Base-by-base conservation (phyloP, 2,113 vertebrate genomes). In the Sminthopsis crassicaudata region DNA sequence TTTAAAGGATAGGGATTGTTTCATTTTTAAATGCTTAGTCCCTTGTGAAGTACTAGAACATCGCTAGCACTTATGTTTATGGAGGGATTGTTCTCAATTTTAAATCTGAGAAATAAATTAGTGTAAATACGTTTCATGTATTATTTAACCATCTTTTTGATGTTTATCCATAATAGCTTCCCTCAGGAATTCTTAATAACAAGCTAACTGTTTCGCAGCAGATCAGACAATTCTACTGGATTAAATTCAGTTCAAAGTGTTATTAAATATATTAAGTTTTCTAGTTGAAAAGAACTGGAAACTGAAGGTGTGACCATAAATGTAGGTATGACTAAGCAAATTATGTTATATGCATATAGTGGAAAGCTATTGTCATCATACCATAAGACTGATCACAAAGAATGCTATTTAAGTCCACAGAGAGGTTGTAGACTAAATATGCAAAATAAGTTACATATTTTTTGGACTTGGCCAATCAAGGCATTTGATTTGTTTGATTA, bases 151-250 rank as follows among this genome's bases (percentile, higher is more conserved):
- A 48, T 27, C 27, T 53, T 91, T 92, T 67, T 30, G 2, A 52
- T 46, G 53, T 2, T 27, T 76, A 54, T 24, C 23, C 25, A 50
- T 25, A 50, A 52, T 22, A 52, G 60, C 42, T 42, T 2, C 8
- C 94, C 48, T 53, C 46, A 60, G 12, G 57, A 90, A 25, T 52
- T 46, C 96, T 60, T 60, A 14, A 7, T 52, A n/a, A 1, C 12
- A 88, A 42, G 4, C 2, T 89, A 57, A 46, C 46, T 23, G 1
- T 60, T 16, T 25, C 92, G 50, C 2, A 46, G 90, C 46, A 53
- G 36, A 25, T 84, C n/a, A 76, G 94, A 91, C 4, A 94, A 25
- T 89, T 91, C 91, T 60, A n/a, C 23, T 90, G 88, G 25, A 90
- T 53, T 93, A 57, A 93, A 76, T 89, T 88, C 46, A 88, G 24